phyloP scores from a whole-genome alignment of 2,888 invertebrate genomes.

The Tubiluchus corallicola region DNA sequence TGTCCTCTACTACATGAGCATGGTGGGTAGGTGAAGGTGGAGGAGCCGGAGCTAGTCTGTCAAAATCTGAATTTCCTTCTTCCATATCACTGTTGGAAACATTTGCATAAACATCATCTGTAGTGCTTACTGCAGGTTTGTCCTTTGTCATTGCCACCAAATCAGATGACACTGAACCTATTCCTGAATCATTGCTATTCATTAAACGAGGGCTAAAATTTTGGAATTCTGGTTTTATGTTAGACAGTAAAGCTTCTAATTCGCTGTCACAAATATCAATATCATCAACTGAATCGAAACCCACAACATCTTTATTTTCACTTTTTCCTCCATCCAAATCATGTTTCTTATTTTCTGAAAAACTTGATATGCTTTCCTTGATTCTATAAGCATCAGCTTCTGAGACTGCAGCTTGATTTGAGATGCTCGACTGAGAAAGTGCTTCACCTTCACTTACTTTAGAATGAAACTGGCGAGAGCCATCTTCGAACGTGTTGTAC shows the following conservation, averaged over 20 bases:
- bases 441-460: too few relatives aligned
- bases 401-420: neutral
- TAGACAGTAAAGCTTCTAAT: neutral
- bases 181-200: too few relatives aligned
- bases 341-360: too few relatives aligned
- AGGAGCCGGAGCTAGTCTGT: neutral
- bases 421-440: too few relatives aligned
- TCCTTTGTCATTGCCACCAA: neutral
- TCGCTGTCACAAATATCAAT: neutral
- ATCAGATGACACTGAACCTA: neutral
- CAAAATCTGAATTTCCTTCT: neutral
- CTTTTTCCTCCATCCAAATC: neutral
- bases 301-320: neutral
- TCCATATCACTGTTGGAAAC: neutral
- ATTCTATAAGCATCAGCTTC: too few relatives aligned
- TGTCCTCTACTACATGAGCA: neutral
- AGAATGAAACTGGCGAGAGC: too few relatives aligned
- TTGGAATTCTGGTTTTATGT: too few relatives aligned
- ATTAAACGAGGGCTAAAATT: too few relatives aligned
- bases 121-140: neutral
- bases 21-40: neutral
- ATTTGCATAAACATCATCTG: neutral
- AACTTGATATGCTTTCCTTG: neutral
- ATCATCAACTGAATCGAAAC: neutral
- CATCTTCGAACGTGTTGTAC: neutral